Evolutionary conservation across 2,113 vertebrate species (phyloP).

Genomic region (Riparia riparia): DNA sequence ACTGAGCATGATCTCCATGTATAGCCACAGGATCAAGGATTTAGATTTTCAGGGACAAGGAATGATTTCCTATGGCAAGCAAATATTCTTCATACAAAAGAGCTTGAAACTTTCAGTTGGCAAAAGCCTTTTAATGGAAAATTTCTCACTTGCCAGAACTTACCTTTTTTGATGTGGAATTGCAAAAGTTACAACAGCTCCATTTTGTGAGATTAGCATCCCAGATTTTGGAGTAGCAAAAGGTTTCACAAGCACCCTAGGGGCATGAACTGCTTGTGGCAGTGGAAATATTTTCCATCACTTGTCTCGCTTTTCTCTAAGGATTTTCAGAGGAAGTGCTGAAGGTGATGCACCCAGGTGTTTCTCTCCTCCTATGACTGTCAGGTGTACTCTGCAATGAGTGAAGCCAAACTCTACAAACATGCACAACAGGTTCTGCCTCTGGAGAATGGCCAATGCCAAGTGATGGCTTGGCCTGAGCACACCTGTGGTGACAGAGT

Average conservation of each 20-base stretch:
- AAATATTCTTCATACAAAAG: not conserved
- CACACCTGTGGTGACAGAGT: slow-evolving; percentile 7
- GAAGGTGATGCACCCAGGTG: not conserved
- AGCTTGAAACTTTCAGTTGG: not conserved
- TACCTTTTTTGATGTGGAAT: not conserved
- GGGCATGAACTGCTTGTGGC: not conserved
- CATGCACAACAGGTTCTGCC: not conserved
- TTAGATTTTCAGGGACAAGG: not conserved
- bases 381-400: rapidly evolving
- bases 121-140: not conserved
- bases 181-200: not conserved
- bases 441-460: not conserved
- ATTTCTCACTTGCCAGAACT: not conserved
- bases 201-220: not conserved
- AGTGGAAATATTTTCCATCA: not conserved
- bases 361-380: not conserved
- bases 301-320: not conserved
- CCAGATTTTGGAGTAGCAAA: not conserved
- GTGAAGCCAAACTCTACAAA: not conserved
- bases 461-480: not conserved
- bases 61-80: not conserved
- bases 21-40: not conserved
- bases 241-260: not conserved
- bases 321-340: not conserved
- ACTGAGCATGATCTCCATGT: not conserved